phyloP scores from a whole-genome alignment of 1,140 invertebrate genomes.

The Berghia stephanieae region DNA sequence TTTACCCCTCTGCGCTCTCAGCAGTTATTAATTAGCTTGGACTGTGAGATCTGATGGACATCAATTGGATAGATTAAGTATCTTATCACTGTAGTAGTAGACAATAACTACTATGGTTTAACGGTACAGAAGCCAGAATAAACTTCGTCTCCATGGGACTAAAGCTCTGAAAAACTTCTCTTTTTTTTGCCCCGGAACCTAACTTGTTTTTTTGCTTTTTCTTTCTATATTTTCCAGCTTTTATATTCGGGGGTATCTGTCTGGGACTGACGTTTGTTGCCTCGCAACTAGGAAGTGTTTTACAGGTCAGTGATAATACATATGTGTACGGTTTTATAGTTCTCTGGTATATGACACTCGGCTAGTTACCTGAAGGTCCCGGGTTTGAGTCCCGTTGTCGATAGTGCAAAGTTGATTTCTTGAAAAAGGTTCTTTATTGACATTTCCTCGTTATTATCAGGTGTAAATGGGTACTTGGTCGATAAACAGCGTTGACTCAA shows the following conservation, averaged over 20 bases:
- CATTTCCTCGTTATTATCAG: neutral
- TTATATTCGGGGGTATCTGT: conserved; percentile 53
- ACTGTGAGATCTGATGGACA: too few species aligned
- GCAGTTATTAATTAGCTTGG: too few species aligned
- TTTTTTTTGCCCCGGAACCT: too few species aligned
- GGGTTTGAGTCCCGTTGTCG: neutral
- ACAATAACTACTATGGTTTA: too few species aligned
- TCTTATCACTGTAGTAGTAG: too few species aligned
- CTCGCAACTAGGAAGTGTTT: conserved; percentile 52
- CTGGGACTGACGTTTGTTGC: conserved; percentile 56
- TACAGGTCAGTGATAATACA: conserved; percentile 46
- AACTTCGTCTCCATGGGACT: too few species aligned
- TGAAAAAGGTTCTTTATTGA: neutral
- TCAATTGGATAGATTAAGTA: too few species aligned
- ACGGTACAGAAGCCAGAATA: too few species aligned
- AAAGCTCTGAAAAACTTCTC: too few species aligned
- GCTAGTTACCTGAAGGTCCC: neutral
- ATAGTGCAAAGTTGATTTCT: neutral
- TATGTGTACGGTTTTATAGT: neutral
- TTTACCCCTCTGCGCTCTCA: too few species aligned
- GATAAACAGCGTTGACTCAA: neutral
- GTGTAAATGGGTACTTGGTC: neutral
- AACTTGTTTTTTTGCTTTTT: neutral
- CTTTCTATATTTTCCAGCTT: conserved; percentile 45
- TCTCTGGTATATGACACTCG: neutral